phyloP scores from a whole-genome alignment of 1,140 invertebrate genomes.

The Philotrypesis tridentata region DNA sequence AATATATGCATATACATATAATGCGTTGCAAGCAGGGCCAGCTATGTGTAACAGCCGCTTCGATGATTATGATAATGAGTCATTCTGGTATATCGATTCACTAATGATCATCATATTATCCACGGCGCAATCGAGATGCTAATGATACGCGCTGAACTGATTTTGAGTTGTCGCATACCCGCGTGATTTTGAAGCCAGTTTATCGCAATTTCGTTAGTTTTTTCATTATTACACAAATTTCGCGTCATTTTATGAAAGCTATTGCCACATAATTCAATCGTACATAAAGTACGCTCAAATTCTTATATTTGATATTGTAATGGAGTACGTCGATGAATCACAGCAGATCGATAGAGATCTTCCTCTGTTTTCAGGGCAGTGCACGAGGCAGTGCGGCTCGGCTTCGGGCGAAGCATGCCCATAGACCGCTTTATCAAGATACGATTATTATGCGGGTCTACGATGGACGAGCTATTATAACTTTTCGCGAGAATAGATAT shows the following conservation, averaged over 20 bases:
- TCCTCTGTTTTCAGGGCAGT: not conserved
- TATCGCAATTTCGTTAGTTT: too few species aligned
- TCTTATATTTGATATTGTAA: too few species aligned
- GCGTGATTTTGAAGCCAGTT: too few species aligned
- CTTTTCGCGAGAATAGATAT: not conserved
- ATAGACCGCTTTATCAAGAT: not conserved
- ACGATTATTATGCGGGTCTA: not conserved
- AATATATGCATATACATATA: too few species aligned
- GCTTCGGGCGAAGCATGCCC: not conserved
- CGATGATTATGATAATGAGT: constrained; percentile 22
- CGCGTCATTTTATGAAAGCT: too few species aligned
- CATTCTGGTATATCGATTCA: not conserved
- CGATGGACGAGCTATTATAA: not conserved
- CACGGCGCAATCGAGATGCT: not conserved
- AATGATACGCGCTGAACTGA: not conserved
- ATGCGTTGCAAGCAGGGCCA: too few species aligned
- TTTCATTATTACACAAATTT: too few species aligned
- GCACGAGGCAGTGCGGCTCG: too few species aligned
- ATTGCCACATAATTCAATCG: too few species aligned
- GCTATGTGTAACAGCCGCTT: not conserved
- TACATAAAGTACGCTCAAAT: too few species aligned
- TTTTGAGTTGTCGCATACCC: too few species aligned
- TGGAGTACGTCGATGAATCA: too few species aligned
- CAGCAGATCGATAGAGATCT: not conserved
- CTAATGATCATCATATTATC: constrained; percentile 1